These are phyloP conservation scores for Leptodactylus fuscus DNA, from an alignment of 2,113 vertebrate genomes.

Conservation along the genomic window DNA sequence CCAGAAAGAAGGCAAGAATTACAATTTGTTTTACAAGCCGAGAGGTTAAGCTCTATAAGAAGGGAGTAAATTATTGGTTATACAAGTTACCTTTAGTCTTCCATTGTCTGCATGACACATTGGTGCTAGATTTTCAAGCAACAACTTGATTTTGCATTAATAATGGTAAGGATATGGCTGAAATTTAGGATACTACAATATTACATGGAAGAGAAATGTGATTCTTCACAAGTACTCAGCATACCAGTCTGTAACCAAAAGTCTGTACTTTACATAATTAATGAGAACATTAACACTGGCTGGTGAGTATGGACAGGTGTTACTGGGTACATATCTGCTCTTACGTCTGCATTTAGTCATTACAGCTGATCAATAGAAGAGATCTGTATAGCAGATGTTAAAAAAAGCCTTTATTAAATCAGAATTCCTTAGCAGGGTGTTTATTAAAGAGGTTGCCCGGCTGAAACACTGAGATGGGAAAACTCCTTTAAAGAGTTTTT, in stretches of 20 bases:
- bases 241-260: not conserved
- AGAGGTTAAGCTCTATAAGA: constrained; percentile 32
- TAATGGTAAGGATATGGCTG: not conserved
- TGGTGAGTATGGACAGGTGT: not conserved
- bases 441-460: no score
- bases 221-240: not conserved
- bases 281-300: not conserved
- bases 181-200: not conserved
- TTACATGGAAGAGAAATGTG: no score
- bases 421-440: no score
- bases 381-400: not conserved
- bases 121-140: not conserved
- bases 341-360: no score
- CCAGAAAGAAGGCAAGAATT: constrained; percentile 3
- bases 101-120: not conserved
- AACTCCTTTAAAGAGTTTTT: no score
- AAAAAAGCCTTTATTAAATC: no score
- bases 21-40: constrained; percentile 26
- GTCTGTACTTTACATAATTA: not conserved
- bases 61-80: constrained; percentile 2
- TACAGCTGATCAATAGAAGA: not conserved
- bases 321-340: not conserved
- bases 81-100: not conserved
- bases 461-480: no score
- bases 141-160: not conserved